These are phyloP conservation scores for Schizothorax lantsangensis DNA, from an alignment of 2,797 vertebrate genomes.

Conservation along the genomic window DNA sequence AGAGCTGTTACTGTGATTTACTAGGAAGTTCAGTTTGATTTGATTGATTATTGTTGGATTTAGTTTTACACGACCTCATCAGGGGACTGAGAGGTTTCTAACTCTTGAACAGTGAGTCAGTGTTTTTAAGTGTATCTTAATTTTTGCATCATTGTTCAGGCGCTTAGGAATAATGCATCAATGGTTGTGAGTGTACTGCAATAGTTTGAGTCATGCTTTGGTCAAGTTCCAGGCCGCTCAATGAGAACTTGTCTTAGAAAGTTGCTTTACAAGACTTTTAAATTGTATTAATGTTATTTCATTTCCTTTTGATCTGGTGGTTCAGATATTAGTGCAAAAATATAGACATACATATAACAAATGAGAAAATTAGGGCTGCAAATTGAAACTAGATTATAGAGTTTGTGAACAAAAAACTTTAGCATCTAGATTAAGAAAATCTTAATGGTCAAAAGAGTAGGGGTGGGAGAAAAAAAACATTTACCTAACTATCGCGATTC, in stretches of 20 bases:
- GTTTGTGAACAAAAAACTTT: no score
- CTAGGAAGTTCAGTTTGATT: conserved; percentile 29
- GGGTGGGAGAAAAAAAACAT: no score
- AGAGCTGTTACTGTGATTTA: conserved; percentile 40
- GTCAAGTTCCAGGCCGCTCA: neutral
- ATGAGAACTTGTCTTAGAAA: conserved; percentile 16
- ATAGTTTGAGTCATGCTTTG: conserved; percentile 20
- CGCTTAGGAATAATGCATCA: conserved; percentile 13
- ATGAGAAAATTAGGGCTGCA: neutral
- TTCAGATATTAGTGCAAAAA: neutral
- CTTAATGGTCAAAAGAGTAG: no score
- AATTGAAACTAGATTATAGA: neutral
- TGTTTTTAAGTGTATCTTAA: conserved; percentile 16
- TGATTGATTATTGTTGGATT: conserved; percentile 27
- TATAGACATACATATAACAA: neutral
- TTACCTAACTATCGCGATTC: no score
- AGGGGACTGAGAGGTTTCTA: conserved; percentile 35
- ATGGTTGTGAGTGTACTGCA: neutral
- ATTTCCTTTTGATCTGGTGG: neutral
- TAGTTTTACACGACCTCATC: conserved; percentile 14
- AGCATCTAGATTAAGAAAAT: no score
- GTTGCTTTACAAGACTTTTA: neutral
- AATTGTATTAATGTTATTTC: neutral
- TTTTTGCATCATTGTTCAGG: conserved; percentile 32
- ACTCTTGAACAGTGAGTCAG: conserved; percentile 7